A percentile compares a stretch with the other conserved stretches of the same genome.
Evolutionary conservation across 2,888 invertebrate species (phyloP).

Genomic region (Trimorus sp.): DNA sequence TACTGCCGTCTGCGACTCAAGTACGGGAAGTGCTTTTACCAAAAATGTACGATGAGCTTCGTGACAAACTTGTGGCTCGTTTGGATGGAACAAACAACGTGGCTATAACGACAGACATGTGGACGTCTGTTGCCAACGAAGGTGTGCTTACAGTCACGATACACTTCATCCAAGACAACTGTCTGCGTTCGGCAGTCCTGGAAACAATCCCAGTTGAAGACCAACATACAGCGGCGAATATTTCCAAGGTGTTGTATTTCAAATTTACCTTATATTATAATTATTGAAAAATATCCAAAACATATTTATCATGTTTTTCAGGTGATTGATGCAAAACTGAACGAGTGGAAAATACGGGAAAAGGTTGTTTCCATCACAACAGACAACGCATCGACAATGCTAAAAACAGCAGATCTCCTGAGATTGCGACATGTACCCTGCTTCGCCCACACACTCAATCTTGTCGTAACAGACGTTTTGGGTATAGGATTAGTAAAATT

Average conservation of each 20-base stretch:
- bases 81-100: not conserved
- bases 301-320: not conserved
- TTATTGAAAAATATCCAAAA: no score
- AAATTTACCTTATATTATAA: not conserved
- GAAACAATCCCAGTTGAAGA: slow-evolving; percentile 3
- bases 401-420: slow-evolving; percentile 18
- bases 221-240: slow-evolving; percentile 13
- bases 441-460: slow-evolving; percentile 24
- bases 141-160: slow-evolving; percentile 13
- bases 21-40: slow-evolving; percentile 3
- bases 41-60: not conserved
- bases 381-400: slow-evolving; percentile 18
- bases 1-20: not conserved
- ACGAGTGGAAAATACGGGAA: slow-evolving; percentile 8
- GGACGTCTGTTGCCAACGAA: slow-evolving; percentile 18
- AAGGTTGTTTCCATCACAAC: slow-evolving; percentile 5
- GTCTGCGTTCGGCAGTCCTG: not conserved
- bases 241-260: no score
- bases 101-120: slow-evolving; percentile 19
- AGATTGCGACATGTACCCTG: slow-evolving; percentile 17
- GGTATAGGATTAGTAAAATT: not conserved
- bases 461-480: slow-evolving; percentile 4
- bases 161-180: slow-evolving; percentile 9
- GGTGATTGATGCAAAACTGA: not conserved
- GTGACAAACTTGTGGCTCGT: not conserved